Percentiles rank a stretch among this genome's conserved stretches.
These are phyloP conservation scores for Paradoxurus hermaphroditus DNA, from an alignment of 2,113 vertebrate genomes.

Conservation along the genomic window DNA sequence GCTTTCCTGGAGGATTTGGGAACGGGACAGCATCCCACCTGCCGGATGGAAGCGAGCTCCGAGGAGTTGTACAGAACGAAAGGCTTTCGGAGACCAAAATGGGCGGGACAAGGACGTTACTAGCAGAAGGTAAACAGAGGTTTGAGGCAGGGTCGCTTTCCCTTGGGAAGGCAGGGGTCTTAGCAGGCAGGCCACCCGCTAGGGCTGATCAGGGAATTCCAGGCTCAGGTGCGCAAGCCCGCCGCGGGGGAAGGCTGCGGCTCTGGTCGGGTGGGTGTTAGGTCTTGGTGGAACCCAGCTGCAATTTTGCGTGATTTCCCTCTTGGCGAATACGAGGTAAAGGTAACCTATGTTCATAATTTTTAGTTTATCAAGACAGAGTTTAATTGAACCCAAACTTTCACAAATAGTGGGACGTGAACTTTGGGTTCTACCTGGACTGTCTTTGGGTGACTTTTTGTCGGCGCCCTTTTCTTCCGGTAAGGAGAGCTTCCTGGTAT, in stretches of 20 bases:
- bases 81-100: neutral
- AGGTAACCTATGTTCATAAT: neutral
- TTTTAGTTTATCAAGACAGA: neutral
- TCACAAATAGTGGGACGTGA: neutral
- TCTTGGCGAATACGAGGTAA: neutral
- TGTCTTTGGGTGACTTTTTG: neutral
- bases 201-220: neutral
- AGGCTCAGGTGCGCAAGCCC: neutral
- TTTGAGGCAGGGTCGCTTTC: neutral
- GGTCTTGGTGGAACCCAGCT: neutral
- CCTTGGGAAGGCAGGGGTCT: neutral
- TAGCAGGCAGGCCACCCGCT: neutral
- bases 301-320: neutral
- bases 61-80: neutral
- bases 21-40: neutral
- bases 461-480: neutral
- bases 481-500: neutral
- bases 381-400: neutral
- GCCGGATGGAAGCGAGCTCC: neutral
- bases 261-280: too few species aligned
- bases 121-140: neutral
- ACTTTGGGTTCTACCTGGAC: neutral
- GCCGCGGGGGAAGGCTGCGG: neutral
- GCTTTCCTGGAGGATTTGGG: neutral
- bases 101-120: neutral